Evolutionary conservation across 2,797 vertebrate species (phyloP), one percentile per base, ranked within the genome.

Genomic region (Hydrolagus colliei): DNA sequence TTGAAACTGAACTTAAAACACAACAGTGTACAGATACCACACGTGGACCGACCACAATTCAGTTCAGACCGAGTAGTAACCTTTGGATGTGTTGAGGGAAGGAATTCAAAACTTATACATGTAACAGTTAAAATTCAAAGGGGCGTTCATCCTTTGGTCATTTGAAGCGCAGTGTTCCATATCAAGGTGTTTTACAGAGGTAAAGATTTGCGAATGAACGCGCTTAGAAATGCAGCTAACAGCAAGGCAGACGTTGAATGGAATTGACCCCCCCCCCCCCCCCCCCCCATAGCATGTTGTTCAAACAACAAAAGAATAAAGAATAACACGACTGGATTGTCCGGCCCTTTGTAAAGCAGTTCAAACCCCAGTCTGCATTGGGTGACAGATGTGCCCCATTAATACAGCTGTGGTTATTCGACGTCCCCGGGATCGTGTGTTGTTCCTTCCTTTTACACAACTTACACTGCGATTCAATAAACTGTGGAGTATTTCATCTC

Each of bases 321-420:
- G 71, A 41, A 10, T 14, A 52, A n/a, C 41, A 32, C 32, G 52
- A 32, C 79, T 35, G 41, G 6, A 52, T 52, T 52, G 41, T 52
- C 32, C 68, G 79, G 79, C 32, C 65, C 71, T 71, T 84, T 10
- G 65, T 41, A 84, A 52, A 67, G 41, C 63, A 68, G 22, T 82
- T 82, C 32, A 32, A 82, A 65, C 71, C 65, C 65, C 2, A 84
- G 20, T 68, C 79, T 71, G 8, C 67, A 67, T 35, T 84, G 67
- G 79, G 65, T 41, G 79, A 84, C 79, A 84, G 79, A 71, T 84
- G 79, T 84, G 67, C 65, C 32, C 79, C 20, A 68, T 84, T 68
- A 13, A 84, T 68, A 8, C 41, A 71, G 65, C 32, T 5, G 65
- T 27, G 68, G 71, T 84, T 84, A 41, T 67, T 68, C 32, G 68